Evolutionary conservation across 2,888 invertebrate species (phyloP).

Genomic region (Agonopterix alstromeriana): DNA sequence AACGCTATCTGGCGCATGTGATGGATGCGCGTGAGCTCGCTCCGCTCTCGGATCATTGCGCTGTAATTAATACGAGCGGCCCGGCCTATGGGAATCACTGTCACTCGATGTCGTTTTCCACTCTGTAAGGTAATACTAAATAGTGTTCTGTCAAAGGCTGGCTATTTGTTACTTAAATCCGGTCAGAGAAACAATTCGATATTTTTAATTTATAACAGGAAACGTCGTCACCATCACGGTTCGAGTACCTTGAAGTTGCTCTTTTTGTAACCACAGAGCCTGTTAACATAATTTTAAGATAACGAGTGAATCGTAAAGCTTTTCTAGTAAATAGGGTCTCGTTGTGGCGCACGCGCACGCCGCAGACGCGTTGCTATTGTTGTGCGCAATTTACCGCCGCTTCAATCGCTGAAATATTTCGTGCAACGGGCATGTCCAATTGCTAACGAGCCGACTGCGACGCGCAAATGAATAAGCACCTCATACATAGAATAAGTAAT

Average conservation of each 20-base stretch:
- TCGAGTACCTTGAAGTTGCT: conserved; percentile 1
- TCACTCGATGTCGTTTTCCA: conserved; percentile 61
- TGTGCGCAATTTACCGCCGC: conserved; percentile 71
- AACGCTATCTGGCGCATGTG: conserved; percentile 67
- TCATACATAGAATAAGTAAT: conserved; percentile 50
- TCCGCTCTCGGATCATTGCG: conserved; percentile 49
- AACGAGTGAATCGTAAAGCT: conserved; percentile 69
- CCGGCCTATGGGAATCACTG: conserved; percentile 62
- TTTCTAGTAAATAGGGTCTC: conserved; percentile 58
- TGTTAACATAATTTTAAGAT: conserved; percentile 60
- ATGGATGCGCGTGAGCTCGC: conserved; percentile 58
- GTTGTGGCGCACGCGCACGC: conserved; percentile 29
- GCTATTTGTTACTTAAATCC: conserved; percentile 46
- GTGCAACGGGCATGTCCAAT: conserved; percentile 75
- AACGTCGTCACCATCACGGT: conserved; percentile 9
- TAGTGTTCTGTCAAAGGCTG: conserved; percentile 46
- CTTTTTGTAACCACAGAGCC: conserved; percentile 4
- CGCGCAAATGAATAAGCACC: conserved; percentile 73
- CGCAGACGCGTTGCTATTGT: conserved; percentile 57
- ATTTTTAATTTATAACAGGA: conserved; percentile 25
- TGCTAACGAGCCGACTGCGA: conserved; percentile 74
- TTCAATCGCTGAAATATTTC: conserved; percentile 77
- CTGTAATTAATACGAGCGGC: conserved; percentile 67
- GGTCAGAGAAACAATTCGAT: conserved; percentile 37
- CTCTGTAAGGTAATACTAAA: conserved; percentile 52